phyloP scores from a whole-genome alignment of 2,113 vertebrate species.

The Sminthopsis crassicaudata region DNA sequence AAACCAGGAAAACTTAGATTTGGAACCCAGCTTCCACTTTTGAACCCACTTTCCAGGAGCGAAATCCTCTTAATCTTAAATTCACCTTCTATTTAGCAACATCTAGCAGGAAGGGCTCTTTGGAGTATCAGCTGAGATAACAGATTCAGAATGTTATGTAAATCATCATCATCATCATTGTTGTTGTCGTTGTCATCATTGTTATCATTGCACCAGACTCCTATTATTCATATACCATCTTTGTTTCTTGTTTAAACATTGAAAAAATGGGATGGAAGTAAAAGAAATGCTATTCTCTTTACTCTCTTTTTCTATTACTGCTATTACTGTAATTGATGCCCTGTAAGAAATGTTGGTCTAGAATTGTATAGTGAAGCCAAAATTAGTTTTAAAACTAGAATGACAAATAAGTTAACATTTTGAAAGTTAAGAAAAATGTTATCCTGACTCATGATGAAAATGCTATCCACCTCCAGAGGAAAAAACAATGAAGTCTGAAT shows the following conservation, averaged over 20 bases:
- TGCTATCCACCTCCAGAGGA: neutral
- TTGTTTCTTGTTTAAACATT: neutral
- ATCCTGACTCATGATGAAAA: conserved; percentile 8
- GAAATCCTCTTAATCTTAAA: neutral
- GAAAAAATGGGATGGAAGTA: neutral
- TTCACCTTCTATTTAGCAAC: neutral
- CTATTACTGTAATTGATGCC: conserved; percentile 31
- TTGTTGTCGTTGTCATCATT: neutral
- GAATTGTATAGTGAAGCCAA: neutral
- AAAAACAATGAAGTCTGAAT: neutral
- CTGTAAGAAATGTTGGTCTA: conserved; percentile 17
- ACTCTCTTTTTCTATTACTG: neutral
- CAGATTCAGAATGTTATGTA: neutral
- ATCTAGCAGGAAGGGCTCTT: neutral
- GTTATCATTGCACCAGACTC: neutral
- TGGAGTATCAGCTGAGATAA: neutral
- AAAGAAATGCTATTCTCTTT: neutral
- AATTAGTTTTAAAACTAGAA: conserved; percentile 21
- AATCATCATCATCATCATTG: neutral
- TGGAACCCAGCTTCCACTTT: neutral
- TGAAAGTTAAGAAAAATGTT: conserved; percentile 42
- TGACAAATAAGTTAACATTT: neutral
- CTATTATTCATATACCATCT: neutral
- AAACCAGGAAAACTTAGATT: neutral
- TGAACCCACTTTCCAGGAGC: neutral